phyloP scores from a whole-genome alignment of 2,888 invertebrate genomes.

The Megamerina dolium region DNA sequence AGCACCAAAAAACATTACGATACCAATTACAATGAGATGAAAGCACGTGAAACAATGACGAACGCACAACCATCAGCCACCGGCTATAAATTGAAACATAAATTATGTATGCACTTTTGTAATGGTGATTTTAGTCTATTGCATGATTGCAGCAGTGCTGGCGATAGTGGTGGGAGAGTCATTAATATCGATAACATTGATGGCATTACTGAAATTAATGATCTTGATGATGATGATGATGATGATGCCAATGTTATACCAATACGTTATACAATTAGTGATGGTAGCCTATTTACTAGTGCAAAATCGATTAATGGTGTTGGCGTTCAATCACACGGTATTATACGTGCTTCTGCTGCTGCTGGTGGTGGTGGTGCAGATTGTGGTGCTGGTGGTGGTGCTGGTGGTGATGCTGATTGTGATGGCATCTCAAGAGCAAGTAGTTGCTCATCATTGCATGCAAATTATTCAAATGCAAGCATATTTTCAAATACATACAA shows the following conservation, averaged over 20 bases:
- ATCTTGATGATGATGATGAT: no score
- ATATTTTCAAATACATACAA: no score
- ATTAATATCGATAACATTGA: no score
- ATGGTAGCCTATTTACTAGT: slow-evolving; percentile 18
- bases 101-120: slow-evolving; percentile 24
- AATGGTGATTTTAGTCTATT: slow-evolving; percentile 9
- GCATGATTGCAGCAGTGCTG: not conserved
- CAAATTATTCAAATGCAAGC: slow-evolving; percentile 24
- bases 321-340: no score
- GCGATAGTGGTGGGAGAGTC: no score
- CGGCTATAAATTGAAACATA: slow-evolving; percentile 28
- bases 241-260: no score
- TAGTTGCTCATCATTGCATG: slow-evolving; percentile 22
- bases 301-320: no score
- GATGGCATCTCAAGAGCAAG: slow-evolving; percentile 11
- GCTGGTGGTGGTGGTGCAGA: not conserved
- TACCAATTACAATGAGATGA: slow-evolving; percentile 15
- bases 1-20: slow-evolving; percentile 10
- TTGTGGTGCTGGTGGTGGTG: not conserved
- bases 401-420: slow-evolving; percentile 5
- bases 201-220: no score
- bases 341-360: no score
- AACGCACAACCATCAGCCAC: not conserved
- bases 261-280: slow-evolving; percentile 23
- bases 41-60: slow-evolving; percentile 14